Evolutionary conservation across 2,797 vertebrate species (phyloP).

Genomic region (Amniataba percoides): DNA sequence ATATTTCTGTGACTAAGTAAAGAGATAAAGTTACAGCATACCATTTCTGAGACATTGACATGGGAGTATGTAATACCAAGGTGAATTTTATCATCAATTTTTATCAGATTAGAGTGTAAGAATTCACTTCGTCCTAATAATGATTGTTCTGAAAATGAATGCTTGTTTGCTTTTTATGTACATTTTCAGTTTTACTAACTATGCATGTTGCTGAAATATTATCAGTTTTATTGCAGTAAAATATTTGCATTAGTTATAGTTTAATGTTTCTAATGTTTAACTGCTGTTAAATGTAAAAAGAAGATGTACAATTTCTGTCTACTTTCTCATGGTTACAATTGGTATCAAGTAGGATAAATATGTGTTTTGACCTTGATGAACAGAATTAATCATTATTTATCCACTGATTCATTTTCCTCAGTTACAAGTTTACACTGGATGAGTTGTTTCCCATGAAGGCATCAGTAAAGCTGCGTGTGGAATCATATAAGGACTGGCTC

Average conservation of each 20-base stretch:
- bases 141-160: neutral
- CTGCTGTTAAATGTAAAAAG: conserved; percentile 1
- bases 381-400: neutral
- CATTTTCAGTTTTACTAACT: neutral
- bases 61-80: neutral
- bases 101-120: neutral
- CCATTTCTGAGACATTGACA: neutral
- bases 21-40: neutral
- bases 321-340: neutral
- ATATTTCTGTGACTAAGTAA: neutral
- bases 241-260: neutral
- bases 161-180: neutral
- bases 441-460: conserved; percentile 91
- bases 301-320: neutral
- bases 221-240: conserved; percentile 1
- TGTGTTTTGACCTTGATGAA: neutral
- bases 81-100: neutral
- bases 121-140: neutral
- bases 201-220: neutral
- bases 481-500: conserved; percentile 94
- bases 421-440: conserved; percentile 93
- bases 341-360: too few species aligned
- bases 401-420: conserved; percentile 60
- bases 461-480: conserved; percentile 88
- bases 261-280: neutral